Percentiles rank a stretch among this genome's conserved stretches.
Evolutionary conservation across 2,113 vertebrate genomes (phyloP).

Genomic region (Pycnonotus jocosus): DNA sequence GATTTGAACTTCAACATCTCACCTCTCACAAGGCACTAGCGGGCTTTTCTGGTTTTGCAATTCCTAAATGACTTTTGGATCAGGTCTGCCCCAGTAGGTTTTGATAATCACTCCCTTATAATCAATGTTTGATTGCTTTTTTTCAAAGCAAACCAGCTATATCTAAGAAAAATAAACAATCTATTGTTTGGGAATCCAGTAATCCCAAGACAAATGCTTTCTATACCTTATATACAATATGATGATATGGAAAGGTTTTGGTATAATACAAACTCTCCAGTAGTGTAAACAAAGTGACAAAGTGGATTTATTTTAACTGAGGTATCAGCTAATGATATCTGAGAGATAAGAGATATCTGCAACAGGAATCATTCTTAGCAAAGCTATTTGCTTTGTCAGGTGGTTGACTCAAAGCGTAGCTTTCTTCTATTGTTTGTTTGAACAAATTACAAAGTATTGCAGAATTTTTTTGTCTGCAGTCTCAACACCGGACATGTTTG

Average conservation of each 20-base stretch:
- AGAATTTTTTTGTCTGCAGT: not conserved
- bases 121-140: not conserved
- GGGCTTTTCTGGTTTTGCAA: not conserved
- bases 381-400: not conserved
- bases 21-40: not conserved
- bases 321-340: not conserved
- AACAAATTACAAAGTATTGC: not conserved
- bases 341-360: not conserved
- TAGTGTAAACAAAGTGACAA: not conserved
- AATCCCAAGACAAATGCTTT: not conserved
- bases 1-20: not conserved
- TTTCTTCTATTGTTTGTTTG: not conserved
- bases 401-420: not conserved
- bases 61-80: not conserved
- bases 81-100: not conserved
- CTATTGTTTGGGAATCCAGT: not conserved
- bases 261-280: not conserved
- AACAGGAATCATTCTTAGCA: not conserved
- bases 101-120: not conserved
- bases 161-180: not conserved
- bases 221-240: not conserved
- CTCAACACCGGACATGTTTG: not conserved
- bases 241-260: not conserved
- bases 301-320: not conserved
- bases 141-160: not conserved